A percentile compares a stretch with the other conserved stretches of the same genome.
phyloP scores from a whole-genome alignment of 2,797 vertebrate species.

The Vespertilio murinus region DNA sequence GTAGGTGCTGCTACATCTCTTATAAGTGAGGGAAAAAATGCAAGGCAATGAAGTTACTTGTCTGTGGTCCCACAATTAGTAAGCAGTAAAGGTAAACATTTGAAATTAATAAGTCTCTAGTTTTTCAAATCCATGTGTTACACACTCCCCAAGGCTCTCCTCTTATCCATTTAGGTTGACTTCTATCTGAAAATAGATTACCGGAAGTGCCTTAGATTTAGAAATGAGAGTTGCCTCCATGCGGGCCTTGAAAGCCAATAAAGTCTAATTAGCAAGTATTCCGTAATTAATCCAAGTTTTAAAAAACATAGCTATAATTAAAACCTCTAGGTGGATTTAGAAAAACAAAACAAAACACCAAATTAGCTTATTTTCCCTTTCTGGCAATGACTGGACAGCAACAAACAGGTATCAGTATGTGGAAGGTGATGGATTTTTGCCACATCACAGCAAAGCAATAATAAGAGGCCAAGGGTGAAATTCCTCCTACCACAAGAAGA shows the following conservation, averaged over 20 bases:
- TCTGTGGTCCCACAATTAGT: background rate
- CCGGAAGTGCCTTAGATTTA: background rate
- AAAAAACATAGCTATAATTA: background rate
- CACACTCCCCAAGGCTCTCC: background rate
- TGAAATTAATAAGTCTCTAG: background rate
- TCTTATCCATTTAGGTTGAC: background rate
- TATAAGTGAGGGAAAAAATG: background rate
- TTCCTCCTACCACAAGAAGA: constrained; percentile 1
- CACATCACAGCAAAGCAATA: constrained; percentile 23
- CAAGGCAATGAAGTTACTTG: background rate
- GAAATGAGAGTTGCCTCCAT: background rate
- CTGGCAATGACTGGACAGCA: background rate
- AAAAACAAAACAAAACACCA: background rate
- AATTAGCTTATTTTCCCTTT: background rate
- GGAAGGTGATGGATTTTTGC: constrained; percentile 45
- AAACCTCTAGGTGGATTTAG: background rate
- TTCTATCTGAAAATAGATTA: background rate
- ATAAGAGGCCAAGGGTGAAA: constrained; percentile 51
- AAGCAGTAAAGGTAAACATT: background rate
- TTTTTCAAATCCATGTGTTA: background rate
- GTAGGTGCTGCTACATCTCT: background rate
- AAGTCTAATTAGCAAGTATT: background rate
- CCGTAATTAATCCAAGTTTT: constrained; percentile 8
- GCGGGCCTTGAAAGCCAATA: background rate
- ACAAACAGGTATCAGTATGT: background rate